Percentiles rank a stretch among this genome's conserved stretches.
Conservation (phyloP, 2,888 invertebrate species). For the Tetanocera ferruginea region DNA sequence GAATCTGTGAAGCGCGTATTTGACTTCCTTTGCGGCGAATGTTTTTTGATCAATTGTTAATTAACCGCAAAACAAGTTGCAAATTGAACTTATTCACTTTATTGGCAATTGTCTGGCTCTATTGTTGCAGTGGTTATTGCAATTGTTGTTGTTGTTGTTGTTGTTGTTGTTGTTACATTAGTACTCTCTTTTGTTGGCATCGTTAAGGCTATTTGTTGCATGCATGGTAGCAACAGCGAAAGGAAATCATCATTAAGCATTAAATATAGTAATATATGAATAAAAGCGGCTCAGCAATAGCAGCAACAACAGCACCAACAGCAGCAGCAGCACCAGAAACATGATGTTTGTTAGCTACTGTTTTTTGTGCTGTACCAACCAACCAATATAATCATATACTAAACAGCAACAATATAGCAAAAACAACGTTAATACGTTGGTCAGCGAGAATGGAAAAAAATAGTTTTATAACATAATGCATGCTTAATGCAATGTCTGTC, state of each 20-base stretch:
- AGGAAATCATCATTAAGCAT: slow-evolving; percentile 44
- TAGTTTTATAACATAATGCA: slow-evolving; percentile 18
- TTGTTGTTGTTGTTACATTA: slow-evolving; percentile 30
- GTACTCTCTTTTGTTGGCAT: slow-evolving; percentile 28
- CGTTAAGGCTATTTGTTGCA: slow-evolving; percentile 29
- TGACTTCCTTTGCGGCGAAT: slow-evolving; percentile 38
- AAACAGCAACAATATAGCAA: background rate
- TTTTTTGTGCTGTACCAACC: background rate
- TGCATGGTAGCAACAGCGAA: slow-evolving; percentile 23
- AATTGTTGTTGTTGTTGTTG: slow-evolving; percentile 29
- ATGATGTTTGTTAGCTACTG: slow-evolving; percentile 28
- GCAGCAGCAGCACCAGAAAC: slow-evolving; percentile 7
- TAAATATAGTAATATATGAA: slow-evolving; percentile 27
- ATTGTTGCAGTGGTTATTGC: slow-evolving; percentile 21
- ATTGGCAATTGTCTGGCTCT: slow-evolving; percentile 18
- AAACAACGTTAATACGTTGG: slow-evolving; percentile 24
- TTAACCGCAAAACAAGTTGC: slow-evolving; percentile 54
- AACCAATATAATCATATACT: background rate
- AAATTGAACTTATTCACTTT: slow-evolving; percentile 50
- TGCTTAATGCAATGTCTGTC: slow-evolving; percentile 1
- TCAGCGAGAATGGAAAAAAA: slow-evolving; percentile 6
- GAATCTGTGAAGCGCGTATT: background rate
- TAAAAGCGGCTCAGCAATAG: slow-evolving; percentile 12
- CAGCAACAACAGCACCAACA: slow-evolving; percentile 17
- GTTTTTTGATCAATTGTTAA: slow-evolving; percentile 53